Percentiles rank a stretch among this genome's conserved stretches.
Evolutionary conservation across 2,113 vertebrate species (phyloP).

Genomic region (Colistium nudipinnis): DNA sequence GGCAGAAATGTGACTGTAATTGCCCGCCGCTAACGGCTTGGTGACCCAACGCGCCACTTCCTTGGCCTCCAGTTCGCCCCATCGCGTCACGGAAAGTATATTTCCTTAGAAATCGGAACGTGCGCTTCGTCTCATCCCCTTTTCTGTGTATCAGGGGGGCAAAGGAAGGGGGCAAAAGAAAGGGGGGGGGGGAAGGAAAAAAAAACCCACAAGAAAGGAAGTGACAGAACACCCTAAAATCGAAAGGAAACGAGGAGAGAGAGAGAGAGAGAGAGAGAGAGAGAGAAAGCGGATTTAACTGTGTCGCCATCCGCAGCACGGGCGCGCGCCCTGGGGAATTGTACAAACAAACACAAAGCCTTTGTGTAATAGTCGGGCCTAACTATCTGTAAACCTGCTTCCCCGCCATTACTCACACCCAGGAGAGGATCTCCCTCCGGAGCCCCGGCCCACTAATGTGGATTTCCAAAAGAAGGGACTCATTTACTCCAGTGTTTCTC

Average conservation of each 20-base stretch:
- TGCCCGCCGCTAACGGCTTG: no score
- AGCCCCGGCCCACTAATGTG: neutral
- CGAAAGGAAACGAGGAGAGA: neutral
- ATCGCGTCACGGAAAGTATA: no score
- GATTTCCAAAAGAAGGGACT: neutral
- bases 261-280: neutral
- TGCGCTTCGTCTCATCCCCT: no score
- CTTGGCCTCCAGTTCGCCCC: no score
- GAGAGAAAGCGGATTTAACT: constrained; percentile 55
- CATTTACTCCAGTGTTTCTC: no score
- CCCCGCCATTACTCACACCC: constrained; percentile 7
- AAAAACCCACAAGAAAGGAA: no score
- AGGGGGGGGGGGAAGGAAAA: constrained; percentile 11
- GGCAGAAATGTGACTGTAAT: no score
- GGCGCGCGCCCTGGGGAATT: constrained; percentile 36
- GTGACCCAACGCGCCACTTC: no score
- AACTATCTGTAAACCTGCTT: constrained; percentile 11
- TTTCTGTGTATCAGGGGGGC: no score
- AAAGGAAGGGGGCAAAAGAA: no score
- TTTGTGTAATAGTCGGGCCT: constrained; percentile 21
- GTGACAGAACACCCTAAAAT: constrained; percentile 29
- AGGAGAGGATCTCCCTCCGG: neutral
- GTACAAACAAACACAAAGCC: constrained; percentile 45
- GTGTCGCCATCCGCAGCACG: constrained; percentile 35
- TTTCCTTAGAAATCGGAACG: no score